These are phyloP conservation scores for Scaptomyza hsui DNA, from an alignment of 1,140 invertebrate species.

Conservation along the genomic window DNA sequence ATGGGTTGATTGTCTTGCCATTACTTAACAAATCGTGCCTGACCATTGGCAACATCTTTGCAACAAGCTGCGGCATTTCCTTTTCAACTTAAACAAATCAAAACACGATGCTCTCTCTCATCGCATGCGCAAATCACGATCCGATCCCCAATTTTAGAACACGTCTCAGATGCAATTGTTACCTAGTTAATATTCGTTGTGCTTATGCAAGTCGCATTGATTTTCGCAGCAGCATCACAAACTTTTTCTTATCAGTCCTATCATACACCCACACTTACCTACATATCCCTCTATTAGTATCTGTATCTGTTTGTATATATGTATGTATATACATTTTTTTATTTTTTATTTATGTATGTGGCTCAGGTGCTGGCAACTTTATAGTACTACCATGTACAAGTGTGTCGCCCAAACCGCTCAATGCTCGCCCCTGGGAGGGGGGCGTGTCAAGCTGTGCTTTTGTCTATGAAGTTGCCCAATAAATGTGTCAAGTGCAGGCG, in stretches of 20 bases:
- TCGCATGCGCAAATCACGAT: conserved; percentile 27
- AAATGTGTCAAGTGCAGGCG: conserved; percentile 79
- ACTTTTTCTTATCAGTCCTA: conserved; percentile 28
- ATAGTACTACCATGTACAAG: conserved; percentile 6
- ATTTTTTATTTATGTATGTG: conserved; percentile 35
- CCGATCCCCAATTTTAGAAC: background rate
- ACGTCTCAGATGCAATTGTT: background rate
- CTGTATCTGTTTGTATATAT: background rate
- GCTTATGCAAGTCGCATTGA: conserved; percentile 26
- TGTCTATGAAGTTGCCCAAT: conserved; percentile 74
- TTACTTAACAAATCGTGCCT: conserved; percentile 27
- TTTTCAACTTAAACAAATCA: background rate
- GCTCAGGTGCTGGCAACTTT: conserved; percentile 38
- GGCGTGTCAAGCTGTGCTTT: conserved; percentile 67
- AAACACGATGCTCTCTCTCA: conserved; percentile 20
- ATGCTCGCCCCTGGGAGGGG: background rate
- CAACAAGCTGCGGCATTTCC: conserved; percentile 14
- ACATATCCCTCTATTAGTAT: background rate
- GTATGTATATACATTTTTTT: background rate
- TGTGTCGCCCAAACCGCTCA: background rate
- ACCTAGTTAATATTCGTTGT: background rate
- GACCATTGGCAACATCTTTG: conserved; percentile 1
- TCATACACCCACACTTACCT: background rate
- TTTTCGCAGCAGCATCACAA: conserved; percentile 12
- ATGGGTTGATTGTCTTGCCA: background rate